Conservation (phyloP, 2,888 invertebrate genomes). For the Sialis lutaria region DNA sequence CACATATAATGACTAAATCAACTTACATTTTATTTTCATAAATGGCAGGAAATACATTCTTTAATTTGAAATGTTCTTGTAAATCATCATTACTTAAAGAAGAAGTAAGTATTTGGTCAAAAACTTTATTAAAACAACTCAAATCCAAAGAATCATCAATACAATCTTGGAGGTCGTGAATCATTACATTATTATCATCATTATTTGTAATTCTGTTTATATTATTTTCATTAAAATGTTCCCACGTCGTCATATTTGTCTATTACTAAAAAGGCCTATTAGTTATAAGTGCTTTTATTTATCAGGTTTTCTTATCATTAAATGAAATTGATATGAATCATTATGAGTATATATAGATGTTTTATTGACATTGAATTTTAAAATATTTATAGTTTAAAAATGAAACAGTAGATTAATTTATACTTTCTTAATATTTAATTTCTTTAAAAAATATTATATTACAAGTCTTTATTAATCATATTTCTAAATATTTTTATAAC, state of each 20-base stretch:
- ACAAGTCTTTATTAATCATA: no score
- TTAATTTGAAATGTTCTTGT: slow-evolving; percentile 10
- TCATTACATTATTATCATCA: slow-evolving; percentile 27
- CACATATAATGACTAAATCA: no score
- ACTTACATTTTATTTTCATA: no score
- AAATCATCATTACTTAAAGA: slow-evolving; percentile 15
- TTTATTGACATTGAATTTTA: no score
- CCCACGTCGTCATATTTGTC: slow-evolving; percentile 26
- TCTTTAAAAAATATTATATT: no score
- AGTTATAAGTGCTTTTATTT: background rate
- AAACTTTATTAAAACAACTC: slow-evolving; percentile 28
- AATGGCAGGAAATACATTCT: background rate
- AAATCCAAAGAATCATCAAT: slow-evolving; percentile 28
- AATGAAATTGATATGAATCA: no score
- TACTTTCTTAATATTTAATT: no score
- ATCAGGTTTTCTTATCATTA: background rate
- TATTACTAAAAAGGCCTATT: slow-evolving; percentile 3
- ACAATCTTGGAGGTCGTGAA: slow-evolving; percentile 34
- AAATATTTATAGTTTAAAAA: no score
- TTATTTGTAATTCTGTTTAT: slow-evolving; percentile 11
- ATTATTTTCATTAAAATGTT: slow-evolving; percentile 16
- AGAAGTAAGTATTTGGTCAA: slow-evolving; percentile 26
- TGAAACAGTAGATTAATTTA: no score
- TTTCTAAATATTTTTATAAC: no score
- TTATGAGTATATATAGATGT: no score